A percentile compares a stretch with the other conserved stretches of the same genome.
These are phyloP conservation scores for Calliphora vicina DNA, from an alignment of 1,140 invertebrate species.

Conservation along the genomic window DNA sequence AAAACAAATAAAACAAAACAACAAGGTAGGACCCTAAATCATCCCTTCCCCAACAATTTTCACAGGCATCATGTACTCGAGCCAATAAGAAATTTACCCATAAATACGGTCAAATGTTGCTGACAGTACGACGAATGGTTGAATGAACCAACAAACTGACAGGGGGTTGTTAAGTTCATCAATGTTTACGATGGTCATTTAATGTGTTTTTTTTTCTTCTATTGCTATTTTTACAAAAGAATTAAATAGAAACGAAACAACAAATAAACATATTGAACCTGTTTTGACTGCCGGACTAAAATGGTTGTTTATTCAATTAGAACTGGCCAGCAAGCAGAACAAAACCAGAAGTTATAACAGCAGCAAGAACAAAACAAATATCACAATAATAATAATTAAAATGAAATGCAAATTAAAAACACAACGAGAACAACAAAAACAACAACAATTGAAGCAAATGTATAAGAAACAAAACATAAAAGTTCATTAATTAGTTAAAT, in stretches of 20 bases:
- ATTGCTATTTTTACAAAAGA: not conserved
- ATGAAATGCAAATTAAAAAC: not conserved
- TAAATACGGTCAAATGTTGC: not conserved
- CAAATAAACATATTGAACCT: not conserved
- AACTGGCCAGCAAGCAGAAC: not conserved
- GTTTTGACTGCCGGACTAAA: not conserved
- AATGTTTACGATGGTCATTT: constrained; percentile 9
- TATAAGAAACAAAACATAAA: not conserved
- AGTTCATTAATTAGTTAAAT: constrained; percentile 2
- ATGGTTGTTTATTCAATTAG: not conserved
- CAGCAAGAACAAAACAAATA: not conserved
- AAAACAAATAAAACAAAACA: too few relatives aligned
- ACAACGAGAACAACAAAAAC: not conserved
- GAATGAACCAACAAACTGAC: not conserved
- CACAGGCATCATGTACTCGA: not conserved
- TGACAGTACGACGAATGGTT: not conserved
- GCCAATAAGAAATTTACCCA: too few relatives aligned
- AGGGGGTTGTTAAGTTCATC: not conserved
- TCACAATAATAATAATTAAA: not conserved
- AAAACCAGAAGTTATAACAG: not conserved
- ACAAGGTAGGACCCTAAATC: not conserved
- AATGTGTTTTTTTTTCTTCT: not conserved
- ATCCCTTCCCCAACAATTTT: too few relatives aligned
- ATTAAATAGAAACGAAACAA: not conserved
- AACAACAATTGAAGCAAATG: not conserved